Evolutionary conservation across 2,888 invertebrate species (phyloP), one percentile per base, ranked within the genome.

Genomic region (Pyrrhia umbra): DNA sequence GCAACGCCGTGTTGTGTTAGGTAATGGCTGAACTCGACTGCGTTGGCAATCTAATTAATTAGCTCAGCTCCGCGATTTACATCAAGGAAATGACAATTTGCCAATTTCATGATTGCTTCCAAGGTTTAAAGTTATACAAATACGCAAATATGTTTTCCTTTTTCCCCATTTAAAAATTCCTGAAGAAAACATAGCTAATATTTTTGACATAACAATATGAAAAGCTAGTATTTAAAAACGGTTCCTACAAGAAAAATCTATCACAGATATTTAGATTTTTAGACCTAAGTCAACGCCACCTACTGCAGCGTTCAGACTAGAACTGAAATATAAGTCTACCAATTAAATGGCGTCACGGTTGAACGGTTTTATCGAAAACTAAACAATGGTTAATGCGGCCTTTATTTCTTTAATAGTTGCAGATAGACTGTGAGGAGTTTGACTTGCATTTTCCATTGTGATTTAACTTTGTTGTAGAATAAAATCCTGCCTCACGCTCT

Each of bases 1-100:
- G 76, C 77, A 71, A 67, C 69, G 52, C 62, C 60, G 66, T 75
- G 81, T 81, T 82, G 78, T 51, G 74, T 80, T 80, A 81, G 81
- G 83, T 82, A 82, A 85, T 82, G 81, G 77, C 51, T 46, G 54
- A 62, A 27, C 54, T 58, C 69, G 57, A 61, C 67, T 37, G 51
- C 37, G 34, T 68, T 62, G 34, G 70, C 76, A 63, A 55, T 75
- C 63, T 58, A 61, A 75, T 75, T 70, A 58, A 69, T 70, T 69
- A 51, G 51, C 34, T 37, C 50, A 50, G 43, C 61, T 27, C 18
- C 45, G 34, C 42, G 40, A 68, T 70, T 75, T 42, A 50, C 37
- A 52, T 49, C 34, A 57, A 67, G 67, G 21, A 52, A 47, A 56
- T 43, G 30, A 8, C 13, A 30, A 73, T 45, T 73, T 30, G 23